phyloP scores from a whole-genome alignment of 2,113 vertebrate species.

The Mormoops blainvillei region DNA sequence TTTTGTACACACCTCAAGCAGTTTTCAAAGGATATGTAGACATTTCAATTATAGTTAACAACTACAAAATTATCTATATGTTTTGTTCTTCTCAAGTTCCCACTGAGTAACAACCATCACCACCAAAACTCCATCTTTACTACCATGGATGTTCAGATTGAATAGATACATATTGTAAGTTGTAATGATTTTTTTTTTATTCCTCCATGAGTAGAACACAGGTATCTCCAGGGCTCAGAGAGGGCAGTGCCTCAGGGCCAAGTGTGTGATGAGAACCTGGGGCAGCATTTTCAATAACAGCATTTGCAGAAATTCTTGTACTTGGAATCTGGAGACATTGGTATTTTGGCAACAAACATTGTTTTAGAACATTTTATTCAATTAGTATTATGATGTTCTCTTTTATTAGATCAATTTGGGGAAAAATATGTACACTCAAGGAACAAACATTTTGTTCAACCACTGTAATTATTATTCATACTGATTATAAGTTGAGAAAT shows the following conservation, averaged over 20 bases:
- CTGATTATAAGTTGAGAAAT: neutral
- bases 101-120: neutral
- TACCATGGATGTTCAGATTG: neutral
- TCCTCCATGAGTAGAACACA: neutral
- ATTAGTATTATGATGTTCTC: neutral
- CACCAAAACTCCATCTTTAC: neutral
- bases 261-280: fast-evolving
- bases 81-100: neutral
- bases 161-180: neutral
- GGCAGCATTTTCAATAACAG: neutral
- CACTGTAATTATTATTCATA: neutral
- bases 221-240: neutral
- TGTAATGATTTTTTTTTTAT: neutral
- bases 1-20: neutral
- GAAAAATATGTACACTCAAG: neutral
- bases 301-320: neutral
- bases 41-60: neutral
- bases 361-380: neutral
- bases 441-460: neutral
- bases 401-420: neutral
- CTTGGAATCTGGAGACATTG: neutral
- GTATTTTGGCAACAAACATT: neutral
- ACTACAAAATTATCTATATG: neutral
- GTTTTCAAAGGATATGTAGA: neutral
- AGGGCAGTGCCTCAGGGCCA: neutral